Percentiles rank a stretch among this genome's conserved stretches.
phyloP scores from a whole-genome alignment of 2,797 vertebrate species.

The Tragopan temminckii region DNA sequence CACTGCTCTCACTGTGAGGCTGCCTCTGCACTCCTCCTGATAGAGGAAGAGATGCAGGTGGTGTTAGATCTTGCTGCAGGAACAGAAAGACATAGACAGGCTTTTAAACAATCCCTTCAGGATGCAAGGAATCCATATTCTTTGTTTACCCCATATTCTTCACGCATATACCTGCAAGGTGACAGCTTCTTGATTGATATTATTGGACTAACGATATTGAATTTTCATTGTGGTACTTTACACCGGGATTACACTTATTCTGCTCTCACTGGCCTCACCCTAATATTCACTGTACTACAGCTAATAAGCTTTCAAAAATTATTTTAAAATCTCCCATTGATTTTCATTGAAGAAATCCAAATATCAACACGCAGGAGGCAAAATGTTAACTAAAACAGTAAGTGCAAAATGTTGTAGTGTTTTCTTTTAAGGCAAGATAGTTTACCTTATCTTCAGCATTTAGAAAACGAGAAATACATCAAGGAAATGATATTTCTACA shows the following conservation, averaged over 20 bases:
- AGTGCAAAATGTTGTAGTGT: not conserved
- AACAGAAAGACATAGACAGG: not conserved
- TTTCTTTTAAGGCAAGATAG: not conserved
- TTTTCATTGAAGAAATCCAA: conserved; percentile 50
- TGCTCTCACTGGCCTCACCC: not conserved
- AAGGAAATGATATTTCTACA: not conserved
- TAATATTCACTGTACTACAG: not conserved
- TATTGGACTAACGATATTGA: not conserved
- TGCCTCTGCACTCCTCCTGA: not conserved
- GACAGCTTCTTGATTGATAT: not conserved
- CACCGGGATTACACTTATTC: not conserved
- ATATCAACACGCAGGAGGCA: not conserved
- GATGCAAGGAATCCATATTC: not conserved
- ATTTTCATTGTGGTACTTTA: not conserved
- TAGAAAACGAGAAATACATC: conserved; percentile 44
- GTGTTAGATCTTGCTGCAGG: not conserved
- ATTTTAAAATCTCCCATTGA: conserved; percentile 31
- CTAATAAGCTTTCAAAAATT: conserved; percentile 8
- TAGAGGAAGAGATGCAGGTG: not conserved
- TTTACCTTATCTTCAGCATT: conserved; percentile 16
- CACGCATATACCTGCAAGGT: rapidly evolving
- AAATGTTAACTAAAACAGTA: conserved; percentile 18
- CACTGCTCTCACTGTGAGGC: not conserved
- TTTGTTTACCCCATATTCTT: not conserved
- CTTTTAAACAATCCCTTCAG: not conserved